Evolutionary conservation across 2,797 vertebrate genomes (phyloP).

Genomic region (Fistularia tabacaria): DNA sequence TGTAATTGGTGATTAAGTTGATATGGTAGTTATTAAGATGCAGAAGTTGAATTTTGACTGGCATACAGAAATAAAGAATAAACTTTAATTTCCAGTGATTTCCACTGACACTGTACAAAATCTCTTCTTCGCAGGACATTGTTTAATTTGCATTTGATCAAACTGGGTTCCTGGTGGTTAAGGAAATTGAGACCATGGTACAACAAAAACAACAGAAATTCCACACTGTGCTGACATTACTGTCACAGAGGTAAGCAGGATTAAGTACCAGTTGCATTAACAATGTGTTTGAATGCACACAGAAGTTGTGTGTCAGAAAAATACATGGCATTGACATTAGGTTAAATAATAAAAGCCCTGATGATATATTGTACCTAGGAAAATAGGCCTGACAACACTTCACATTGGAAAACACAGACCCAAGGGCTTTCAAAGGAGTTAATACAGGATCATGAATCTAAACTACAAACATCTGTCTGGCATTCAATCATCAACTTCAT

Average conservation of each 20-base stretch:
- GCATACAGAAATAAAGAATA: too few species aligned
- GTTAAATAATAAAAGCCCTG: too few species aligned
- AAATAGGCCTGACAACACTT: not conserved
- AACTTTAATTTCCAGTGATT: too few species aligned
- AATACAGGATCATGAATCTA: not conserved
- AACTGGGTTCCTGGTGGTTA: slow-evolving; percentile 26
- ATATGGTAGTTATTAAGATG: too few species aligned
- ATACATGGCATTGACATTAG: not conserved
- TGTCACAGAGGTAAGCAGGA: slow-evolving; percentile 53
- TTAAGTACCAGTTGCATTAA: slow-evolving; percentile 37
- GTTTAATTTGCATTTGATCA: slow-evolving; percentile 32
- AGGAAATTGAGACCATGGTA: slow-evolving; percentile 41
- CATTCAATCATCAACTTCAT: too few species aligned
- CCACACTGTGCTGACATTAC: slow-evolving; percentile 35
- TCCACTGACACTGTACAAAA: too few species aligned
- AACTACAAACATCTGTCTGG: too few species aligned
- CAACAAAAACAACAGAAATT: slow-evolving; percentile 45
- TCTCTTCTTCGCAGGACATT: slow-evolving; percentile 17
- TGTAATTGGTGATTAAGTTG: too few species aligned
- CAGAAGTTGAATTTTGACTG: too few species aligned
- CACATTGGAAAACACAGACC: not conserved
- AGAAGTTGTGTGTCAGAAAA: not conserved
- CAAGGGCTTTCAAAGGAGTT: not conserved
- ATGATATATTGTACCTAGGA: not conserved
- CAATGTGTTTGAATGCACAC: slow-evolving; percentile 10